phyloP scores from a whole-genome alignment of 23 tunicate species.

The Oikopleura dioica region DNA sequence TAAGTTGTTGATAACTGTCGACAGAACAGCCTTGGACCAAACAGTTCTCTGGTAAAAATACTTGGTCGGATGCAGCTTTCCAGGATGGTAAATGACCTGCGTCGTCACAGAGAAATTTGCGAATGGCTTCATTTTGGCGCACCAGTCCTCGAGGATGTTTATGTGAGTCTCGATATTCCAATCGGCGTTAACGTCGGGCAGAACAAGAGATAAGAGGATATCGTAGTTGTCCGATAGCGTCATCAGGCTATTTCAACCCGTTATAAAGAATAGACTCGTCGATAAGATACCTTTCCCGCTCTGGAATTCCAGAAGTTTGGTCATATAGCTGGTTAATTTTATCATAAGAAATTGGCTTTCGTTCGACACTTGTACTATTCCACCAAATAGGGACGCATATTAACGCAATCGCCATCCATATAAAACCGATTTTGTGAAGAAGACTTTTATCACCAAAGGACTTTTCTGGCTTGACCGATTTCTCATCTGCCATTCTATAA shows the following conservation, averaged over 20 bases:
- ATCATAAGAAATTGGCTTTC: conserved; percentile 46
- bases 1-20: not conserved
- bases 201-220: not conserved
- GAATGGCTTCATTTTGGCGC: not conserved
- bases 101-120: not conserved
- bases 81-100: not conserved
- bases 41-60: not conserved
- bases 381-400: conserved; percentile 84
- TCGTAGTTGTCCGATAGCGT: not conserved
- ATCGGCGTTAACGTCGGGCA: not conserved
- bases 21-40: not conserved
- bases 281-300: not conserved
- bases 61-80: not conserved
- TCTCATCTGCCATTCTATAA: not conserved
- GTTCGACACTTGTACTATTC: conserved; percentile 73
- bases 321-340: conserved; percentile 22
- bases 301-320: not conserved
- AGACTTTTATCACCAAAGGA: not conserved
- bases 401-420: conserved; percentile 15
- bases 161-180: not conserved
- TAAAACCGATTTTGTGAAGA: not conserved
- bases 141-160: not conserved
- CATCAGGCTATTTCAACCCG: not conserved
- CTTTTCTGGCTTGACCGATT: not conserved
- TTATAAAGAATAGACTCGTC: not conserved